A percentile compares a stretch with the other conserved stretches of the same genome.
Conservation (phyloP, 2,888 invertebrate species). For the Carpatolechia fugitivella region DNA sequence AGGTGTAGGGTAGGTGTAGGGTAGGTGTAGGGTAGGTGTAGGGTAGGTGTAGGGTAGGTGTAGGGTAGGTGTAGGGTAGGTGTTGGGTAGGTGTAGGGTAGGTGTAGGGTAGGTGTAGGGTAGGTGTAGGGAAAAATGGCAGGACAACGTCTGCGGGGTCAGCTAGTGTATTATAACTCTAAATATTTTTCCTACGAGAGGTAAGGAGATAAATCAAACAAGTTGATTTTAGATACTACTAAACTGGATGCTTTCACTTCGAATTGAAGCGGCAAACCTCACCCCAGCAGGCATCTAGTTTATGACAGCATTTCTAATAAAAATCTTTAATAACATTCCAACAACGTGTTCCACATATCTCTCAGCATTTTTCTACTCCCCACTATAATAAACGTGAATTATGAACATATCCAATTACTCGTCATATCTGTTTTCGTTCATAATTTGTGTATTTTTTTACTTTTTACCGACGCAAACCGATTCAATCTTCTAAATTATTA, state of each 20-base stretch:
- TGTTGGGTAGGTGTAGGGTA: too few relatives aligned
- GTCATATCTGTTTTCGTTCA: conserved; percentile 46
- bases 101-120: too few relatives aligned
- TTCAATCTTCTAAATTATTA: conserved; percentile 65
- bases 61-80: too few relatives aligned
- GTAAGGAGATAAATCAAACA: too few relatives aligned
- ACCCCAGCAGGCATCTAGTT: conserved; percentile 51
- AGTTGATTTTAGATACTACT: not conserved
- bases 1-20: too few relatives aligned
- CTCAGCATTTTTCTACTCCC: conserved; percentile 52
- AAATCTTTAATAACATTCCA: conserved; percentile 69
- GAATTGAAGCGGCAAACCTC: conserved; percentile 41
- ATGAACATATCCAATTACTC: conserved; percentile 61
- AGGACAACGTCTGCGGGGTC: too few relatives aligned
- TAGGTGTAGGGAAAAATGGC: too few relatives aligned
- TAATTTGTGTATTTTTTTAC: conserved; percentile 36
- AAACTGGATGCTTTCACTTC: conserved; percentile 39
- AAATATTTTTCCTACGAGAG: too few relatives aligned
- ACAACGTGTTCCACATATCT: conserved; percentile 50
- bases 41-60: too few relatives aligned
- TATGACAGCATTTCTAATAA: conserved; percentile 64
- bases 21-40: too few relatives aligned
- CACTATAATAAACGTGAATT: conserved; percentile 52
- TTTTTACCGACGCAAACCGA: conserved; percentile 35
- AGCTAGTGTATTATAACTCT: too few relatives aligned